Base-by-base conservation (phyloP, 2,888 invertebrate species). In the Aspidiotus rigidus region DNA sequence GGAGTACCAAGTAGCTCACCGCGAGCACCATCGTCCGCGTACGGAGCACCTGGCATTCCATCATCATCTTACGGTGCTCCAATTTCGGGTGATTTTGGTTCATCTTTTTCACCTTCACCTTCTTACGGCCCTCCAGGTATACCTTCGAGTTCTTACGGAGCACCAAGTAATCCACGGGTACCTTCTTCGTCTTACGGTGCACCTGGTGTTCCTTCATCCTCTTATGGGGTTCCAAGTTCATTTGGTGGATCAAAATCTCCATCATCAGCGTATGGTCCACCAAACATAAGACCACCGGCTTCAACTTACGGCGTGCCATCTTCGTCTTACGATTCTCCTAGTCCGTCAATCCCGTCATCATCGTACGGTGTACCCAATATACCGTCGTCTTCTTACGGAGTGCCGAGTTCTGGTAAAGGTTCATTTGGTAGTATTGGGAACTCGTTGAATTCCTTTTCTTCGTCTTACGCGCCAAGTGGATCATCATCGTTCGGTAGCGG, bases 341-440 rank as follows among this genome's bases (percentile, higher is more conserved):
- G 40, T 53, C 64, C 72, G 70, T 73, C 69, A 7, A 53, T 60
- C 1, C 64, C 70, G 9, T 70, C 66, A 28, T 55, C 59, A 16
- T 59, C 59, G 13, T 59, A 59, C 7, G 59, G 59, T 17, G 59
- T 39, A 10, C 59, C 59, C 13, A 28, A 10, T 8, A 39, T 13
- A n/a, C 70, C 57, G 13, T 40, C 70, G 72, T 56, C 77, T 78
- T 72, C 77, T 74, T 41, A 71, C 57, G 71, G 71, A 40, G 64
- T 69, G 13, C 70, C 72, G 3, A 28, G 28, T 28, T 28, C 28
- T 5, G 28, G 28, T 28, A 28, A 28, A 28, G 28, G 28, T 28
- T 28, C 28, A 28, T 28, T 28, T 5, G 28, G 28, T 28, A 28
- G 28, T 5, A 28, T 28, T 28, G 28, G 28, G 5, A 28, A 28